Percentiles rank a stretch among this genome's conserved stretches.
Evolutionary conservation across 2,113 vertebrate species (phyloP).

Genomic region (Ramphastos sulfuratus): DNA sequence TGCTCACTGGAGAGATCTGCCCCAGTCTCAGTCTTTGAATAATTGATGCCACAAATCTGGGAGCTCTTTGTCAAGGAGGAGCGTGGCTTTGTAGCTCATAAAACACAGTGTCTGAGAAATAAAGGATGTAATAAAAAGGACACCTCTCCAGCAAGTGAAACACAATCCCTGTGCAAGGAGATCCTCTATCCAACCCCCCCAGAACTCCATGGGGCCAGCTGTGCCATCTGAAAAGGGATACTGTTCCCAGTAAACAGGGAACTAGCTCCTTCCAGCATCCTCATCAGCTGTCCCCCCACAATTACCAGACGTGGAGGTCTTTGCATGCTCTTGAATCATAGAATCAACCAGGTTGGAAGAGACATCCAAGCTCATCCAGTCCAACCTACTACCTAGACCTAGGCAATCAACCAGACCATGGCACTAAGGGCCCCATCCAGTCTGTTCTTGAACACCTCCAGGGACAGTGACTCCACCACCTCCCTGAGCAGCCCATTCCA

Average conservation of each 20-base stretch:
- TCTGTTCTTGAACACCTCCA: too few relatives aligned
- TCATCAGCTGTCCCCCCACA: neutral
- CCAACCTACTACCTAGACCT: too few relatives aligned
- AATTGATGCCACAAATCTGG: neutral
- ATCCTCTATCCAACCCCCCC: neutral
- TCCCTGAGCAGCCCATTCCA: too few relatives aligned
- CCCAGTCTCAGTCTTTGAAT: neutral
- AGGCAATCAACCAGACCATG: too few relatives aligned
- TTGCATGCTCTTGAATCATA: neutral
- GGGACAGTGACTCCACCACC: too few relatives aligned
- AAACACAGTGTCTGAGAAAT: neutral
- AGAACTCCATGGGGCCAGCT: neutral
- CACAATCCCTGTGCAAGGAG: neutral
- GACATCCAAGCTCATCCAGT: too few relatives aligned
- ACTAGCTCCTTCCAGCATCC: neutral
- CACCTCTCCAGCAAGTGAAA: neutral
- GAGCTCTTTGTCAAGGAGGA: neutral
- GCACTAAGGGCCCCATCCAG: too few relatives aligned
- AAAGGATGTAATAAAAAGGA: neutral
- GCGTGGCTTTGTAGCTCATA: neutral
- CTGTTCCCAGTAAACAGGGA: neutral
- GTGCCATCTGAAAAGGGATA: neutral
- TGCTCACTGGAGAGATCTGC: neutral
- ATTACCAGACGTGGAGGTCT: neutral
- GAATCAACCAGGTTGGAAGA: too few relatives aligned